Evolutionary conservation across 2,888 invertebrate species (phyloP).

Genomic region (Congeria kusceri): DNA sequence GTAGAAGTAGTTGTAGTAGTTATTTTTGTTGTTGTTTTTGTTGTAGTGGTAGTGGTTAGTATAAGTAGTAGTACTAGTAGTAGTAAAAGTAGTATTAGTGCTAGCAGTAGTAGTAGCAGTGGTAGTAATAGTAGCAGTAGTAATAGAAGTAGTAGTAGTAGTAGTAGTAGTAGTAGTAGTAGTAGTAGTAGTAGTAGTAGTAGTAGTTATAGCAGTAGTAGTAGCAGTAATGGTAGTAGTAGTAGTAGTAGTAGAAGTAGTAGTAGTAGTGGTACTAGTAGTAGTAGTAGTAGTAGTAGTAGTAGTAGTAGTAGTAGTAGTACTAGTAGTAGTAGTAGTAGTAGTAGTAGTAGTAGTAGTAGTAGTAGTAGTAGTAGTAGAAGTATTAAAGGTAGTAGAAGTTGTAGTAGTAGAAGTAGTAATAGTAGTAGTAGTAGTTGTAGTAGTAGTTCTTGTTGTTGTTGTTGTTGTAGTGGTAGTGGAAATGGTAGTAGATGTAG

Average conservation of each 20-base stretch:
- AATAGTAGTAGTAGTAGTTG: not conserved
- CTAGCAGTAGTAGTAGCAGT: constrained; percentile 2
- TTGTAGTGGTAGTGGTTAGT: not conserved
- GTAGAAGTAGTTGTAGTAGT: constrained; percentile 5
- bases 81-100: not conserved
- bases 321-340: constrained; percentile 6
- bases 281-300: constrained; percentile 8
- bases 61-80: not conserved
- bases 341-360: constrained; percentile 8
- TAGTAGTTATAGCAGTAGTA: constrained; percentile 4
- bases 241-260: constrained; percentile 8
- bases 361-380: constrained; percentile 2
- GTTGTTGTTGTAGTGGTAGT: not conserved
- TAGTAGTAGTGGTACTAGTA: not conserved
- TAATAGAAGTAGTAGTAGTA: constrained; percentile 2
- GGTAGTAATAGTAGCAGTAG: constrained; percentile 4
- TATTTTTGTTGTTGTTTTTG: not conserved
- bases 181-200: constrained; percentile 10
- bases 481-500: not conserved
- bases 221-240: constrained; percentile 2
- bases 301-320: constrained; percentile 3
- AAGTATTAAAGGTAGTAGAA: not conserved
- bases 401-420: constrained; percentile 1
- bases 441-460: not conserved
- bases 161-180: constrained; percentile 6